phyloP scores from a whole-genome alignment of 2,888 invertebrate species.

The Drosophila mercatorum region DNA sequence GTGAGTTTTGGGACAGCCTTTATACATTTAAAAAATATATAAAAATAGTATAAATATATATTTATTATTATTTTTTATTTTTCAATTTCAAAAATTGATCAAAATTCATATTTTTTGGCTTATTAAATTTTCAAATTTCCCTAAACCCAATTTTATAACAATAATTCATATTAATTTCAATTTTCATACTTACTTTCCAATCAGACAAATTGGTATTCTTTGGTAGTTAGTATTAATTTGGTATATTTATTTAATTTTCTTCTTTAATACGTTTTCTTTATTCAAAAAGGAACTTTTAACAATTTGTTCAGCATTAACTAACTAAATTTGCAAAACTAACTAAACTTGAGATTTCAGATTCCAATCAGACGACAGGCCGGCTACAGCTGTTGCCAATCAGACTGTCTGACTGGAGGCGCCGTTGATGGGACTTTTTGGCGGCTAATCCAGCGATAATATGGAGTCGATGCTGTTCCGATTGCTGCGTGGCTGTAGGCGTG shows the following conservation, averaged over 20 bases:
- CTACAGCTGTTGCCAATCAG: slow-evolving; percentile 4
- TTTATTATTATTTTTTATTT: too few relatives aligned
- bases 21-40: too few relatives aligned
- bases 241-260: neutral
- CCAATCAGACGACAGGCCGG: neutral
- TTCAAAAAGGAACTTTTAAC: slow-evolving; percentile 40
- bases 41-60: too few relatives aligned
- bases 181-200: neutral
- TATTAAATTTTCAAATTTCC: too few relatives aligned
- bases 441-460: slow-evolving; percentile 88
- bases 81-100: too few relatives aligned
- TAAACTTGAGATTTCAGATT: slow-evolving; percentile 11
- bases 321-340: slow-evolving; percentile 46
- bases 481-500: slow-evolving; percentile 85
- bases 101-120: too few relatives aligned
- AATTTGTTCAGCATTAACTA: slow-evolving; percentile 53
- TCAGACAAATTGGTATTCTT: too few relatives aligned
- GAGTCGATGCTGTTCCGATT: slow-evolving; percentile 88
- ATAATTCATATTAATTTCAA: neutral
- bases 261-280: slow-evolving; percentile 21
- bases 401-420: neutral
- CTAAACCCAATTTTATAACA: too few relatives aligned
- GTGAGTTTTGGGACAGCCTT: too few relatives aligned
- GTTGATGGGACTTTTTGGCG: slow-evolving; percentile 38
- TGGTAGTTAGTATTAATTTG: too few relatives aligned